phyloP scores from a whole-genome alignment of 2,113 vertebrate species.

The Charadrius vociferus region DNA sequence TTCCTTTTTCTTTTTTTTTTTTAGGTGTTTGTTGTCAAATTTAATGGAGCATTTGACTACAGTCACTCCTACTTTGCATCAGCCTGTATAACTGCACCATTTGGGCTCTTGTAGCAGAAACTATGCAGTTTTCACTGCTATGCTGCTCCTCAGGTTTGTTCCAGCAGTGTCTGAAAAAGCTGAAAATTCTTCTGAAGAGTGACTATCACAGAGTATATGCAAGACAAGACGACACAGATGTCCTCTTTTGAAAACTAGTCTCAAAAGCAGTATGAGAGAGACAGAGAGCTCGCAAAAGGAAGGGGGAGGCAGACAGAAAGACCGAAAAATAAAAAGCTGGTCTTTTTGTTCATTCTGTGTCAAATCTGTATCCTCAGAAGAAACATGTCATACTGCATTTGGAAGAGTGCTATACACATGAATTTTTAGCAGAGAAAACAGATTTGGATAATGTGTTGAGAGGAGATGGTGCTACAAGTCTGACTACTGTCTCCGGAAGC shows the following conservation, averaged over 20 bases:
- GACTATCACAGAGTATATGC: background rate
- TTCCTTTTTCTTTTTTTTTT: background rate
- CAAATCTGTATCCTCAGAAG: slow-evolving; percentile 6
- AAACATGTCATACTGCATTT: background rate
- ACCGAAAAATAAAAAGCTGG: background rate
- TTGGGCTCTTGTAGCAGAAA: background rate
- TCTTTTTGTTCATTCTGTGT: background rate
- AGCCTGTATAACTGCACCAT: background rate
- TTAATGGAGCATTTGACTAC: background rate
- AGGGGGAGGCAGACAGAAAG: background rate
- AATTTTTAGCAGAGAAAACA: background rate
- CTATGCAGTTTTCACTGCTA: background rate
- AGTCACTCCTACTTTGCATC: background rate
- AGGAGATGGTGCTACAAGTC: background rate
- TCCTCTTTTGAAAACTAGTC: background rate
- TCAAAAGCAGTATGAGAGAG: background rate
- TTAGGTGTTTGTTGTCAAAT: background rate
- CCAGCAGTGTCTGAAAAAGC: background rate
- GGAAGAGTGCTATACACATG: background rate
- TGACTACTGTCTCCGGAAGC: background rate
- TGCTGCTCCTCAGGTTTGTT: background rate
- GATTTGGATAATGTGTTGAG: background rate
- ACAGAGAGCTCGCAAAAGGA: background rate
- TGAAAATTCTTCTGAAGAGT: background rate
- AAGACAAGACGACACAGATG: slow-evolving; percentile 9